Base-by-base conservation (phyloP, 2,888 invertebrate genomes). In the Ecdyonurus torrentis region DNA sequence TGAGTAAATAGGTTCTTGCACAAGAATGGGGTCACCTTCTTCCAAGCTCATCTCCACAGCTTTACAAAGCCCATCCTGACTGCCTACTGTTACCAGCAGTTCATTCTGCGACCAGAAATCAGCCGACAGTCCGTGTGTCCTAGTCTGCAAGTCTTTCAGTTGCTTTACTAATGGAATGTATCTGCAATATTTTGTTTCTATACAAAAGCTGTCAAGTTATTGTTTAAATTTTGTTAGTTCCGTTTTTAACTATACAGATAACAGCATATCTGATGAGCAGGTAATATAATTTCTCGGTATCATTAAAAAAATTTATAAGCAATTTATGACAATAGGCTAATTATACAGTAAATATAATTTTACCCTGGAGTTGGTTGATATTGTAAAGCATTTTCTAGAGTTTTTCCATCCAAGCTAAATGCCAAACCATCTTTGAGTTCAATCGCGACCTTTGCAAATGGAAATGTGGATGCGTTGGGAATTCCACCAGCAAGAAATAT, bases 31-130 rank as follows among this genome's bases (percentile, higher is more conserved):
- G 70, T 89, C 88, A 0, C 85, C 86, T 0, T 79, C 80, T 58
- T 82, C 79, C n/a, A 89, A 71, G 63, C 86, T 74, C 74, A 89
- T 80, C 69, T 89, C 88, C 53, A 88, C 77, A 58, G 84, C 79
- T 73, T 86, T 86, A 74, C 85, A 84, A 64, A 90, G 80, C 3
- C 86, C 89, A 71, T 89, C 88, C 72, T 89, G 89, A 23, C 86
- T 83, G 1, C 90, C 91, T 67, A 83, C 82, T 2, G 87, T 87
- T 24, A 89, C 77, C 52, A 87, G 72, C 1, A 89, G 71, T 15
- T 73, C 72, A 7, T 65, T 65, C 2, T 79, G 75, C 1, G 80
- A 74, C 79, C 81, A 78, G 55, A 18, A 55, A 7, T 20, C n/a
- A 2, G 79, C 73, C 0, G 87, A 87, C 0, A 87, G 86, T 0